A percentile compares a stretch with the other conserved stretches of the same genome.
Conservation (phyloP, 2,113 vertebrate species). For the Labeo rohita region DNA sequence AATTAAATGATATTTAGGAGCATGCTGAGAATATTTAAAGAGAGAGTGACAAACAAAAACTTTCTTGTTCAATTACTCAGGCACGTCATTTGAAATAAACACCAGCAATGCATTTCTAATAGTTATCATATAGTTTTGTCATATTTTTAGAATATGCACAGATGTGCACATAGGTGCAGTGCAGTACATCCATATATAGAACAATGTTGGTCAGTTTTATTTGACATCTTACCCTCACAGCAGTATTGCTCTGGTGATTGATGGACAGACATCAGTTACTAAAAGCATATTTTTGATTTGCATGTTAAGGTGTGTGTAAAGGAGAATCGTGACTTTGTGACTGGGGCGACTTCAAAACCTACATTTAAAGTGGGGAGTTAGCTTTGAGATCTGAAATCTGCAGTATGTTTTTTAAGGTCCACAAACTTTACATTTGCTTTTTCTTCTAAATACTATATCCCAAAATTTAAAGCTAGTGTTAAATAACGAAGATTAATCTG, state of each 20-base stretch:
- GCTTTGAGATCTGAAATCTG: not conserved
- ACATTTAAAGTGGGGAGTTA: not conserved
- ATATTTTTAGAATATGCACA: not conserved
- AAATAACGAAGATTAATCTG: not conserved
- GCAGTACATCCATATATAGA: not conserved
- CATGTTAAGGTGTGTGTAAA: not conserved
- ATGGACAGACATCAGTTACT: not conserved
- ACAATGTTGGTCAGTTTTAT: not conserved
- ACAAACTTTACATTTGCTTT: too few species aligned
- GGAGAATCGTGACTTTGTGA: not conserved
- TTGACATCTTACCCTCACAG: not conserved
- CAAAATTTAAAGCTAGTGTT: not conserved
- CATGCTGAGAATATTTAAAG: too few species aligned
- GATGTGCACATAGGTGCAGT: not conserved
- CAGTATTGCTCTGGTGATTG: not conserved
- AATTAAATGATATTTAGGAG: too few species aligned
- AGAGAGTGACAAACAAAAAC: not conserved
- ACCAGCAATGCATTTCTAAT: not conserved
- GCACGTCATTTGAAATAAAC: not conserved
- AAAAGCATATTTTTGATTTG: not conserved
- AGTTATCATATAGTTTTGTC: not conserved
- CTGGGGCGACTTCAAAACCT: not conserved
- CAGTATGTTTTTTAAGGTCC: too few species aligned
- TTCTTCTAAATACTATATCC: not conserved
- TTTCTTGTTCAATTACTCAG: not conserved